Evolutionary conservation across 2,888 invertebrate species (phyloP).

Genomic region (Melinopterus prodromus): DNA sequence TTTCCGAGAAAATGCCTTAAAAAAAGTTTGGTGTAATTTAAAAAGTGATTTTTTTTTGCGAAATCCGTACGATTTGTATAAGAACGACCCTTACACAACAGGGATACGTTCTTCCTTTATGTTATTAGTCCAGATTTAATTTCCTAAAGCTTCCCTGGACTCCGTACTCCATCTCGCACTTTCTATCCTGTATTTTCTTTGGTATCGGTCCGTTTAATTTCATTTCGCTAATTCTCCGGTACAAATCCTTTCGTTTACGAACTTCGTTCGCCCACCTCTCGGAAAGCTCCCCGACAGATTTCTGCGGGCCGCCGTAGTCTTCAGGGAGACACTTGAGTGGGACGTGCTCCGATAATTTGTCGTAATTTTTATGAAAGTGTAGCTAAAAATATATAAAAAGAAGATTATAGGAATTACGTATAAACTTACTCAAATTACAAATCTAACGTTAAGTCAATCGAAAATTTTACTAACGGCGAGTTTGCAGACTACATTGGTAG

Average conservation of each 20-base stretch:
- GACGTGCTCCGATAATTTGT: slow-evolving; percentile 14
- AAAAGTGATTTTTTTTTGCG: too few species aligned
- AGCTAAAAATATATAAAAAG: slow-evolving; percentile 10
- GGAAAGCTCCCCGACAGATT: neutral
- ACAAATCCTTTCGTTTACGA: neutral
- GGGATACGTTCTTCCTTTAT: neutral
- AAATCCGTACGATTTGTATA: too few species aligned
- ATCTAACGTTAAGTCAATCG: too few species aligned
- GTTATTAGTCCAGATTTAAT: slow-evolving; percentile 15
- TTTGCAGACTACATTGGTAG: too few species aligned
- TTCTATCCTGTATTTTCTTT: neutral
- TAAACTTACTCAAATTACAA: too few species aligned
- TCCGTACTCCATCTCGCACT: slow-evolving; percentile 8
- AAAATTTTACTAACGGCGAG: too few species aligned
- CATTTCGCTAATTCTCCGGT: slow-evolving; percentile 17
- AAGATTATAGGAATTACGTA: neutral
- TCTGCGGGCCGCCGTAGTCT: slow-evolving; percentile 18
- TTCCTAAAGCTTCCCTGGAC: slow-evolving; percentile 21
- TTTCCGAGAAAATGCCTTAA: too few species aligned
- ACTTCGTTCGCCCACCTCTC: slow-evolving; percentile 15
- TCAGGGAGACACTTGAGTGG: slow-evolving; percentile 18
- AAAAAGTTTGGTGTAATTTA: too few species aligned
- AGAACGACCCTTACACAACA: too few species aligned
- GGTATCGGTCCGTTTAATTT: slow-evolving; percentile 18
- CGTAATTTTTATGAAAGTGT: slow-evolving; percentile 8